Evolutionary conservation across 2,797 vertebrate species (phyloP).

Genomic region (Fistularia tabacaria): DNA sequence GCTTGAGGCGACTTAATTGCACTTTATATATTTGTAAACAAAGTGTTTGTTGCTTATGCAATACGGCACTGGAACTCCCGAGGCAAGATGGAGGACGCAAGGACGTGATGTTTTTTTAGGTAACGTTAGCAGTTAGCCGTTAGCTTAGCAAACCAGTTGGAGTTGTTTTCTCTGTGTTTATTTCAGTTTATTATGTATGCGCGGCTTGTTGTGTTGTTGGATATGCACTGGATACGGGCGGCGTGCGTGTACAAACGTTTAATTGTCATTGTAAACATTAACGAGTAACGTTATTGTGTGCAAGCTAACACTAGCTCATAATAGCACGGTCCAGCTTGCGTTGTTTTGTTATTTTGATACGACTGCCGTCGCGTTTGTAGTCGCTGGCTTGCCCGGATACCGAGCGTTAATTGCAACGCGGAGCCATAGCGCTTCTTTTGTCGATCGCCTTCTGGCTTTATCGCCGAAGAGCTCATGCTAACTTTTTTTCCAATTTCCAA

Average conservation of each 20-base stretch:
- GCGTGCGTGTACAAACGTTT: rapidly evolving
- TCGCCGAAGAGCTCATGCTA: neutral
- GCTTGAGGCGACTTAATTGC: constrained; percentile 22
- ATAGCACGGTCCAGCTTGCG: constrained; percentile 60
- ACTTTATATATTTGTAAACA: constrained; percentile 72
- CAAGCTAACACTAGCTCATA: constrained; percentile 57
- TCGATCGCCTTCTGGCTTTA: neutral
- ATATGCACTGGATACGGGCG: neutral
- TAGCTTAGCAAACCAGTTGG: constrained; percentile 50
- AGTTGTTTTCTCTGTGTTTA: constrained; percentile 22
- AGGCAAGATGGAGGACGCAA: constrained; percentile 90
- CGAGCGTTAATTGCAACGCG: neutral
- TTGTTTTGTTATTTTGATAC: constrained; percentile 69
- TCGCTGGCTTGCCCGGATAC: constrained; percentile 12
- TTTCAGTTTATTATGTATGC: neutral
- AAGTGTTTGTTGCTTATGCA: constrained; percentile 76
- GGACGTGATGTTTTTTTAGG: constrained; percentile 76
- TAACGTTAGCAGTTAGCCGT: constrained; percentile 60
- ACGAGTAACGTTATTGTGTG: constrained; percentile 35
- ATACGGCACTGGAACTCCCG: constrained; percentile 77
- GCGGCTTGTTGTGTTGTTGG: neutral
- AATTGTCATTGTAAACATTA: constrained; percentile 3
- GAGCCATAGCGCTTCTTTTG: neutral
- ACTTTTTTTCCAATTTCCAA: constrained; percentile 17
- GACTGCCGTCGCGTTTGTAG: constrained; percentile 12